Conservation (phyloP, 2,797 vertebrate species). For the Sebastes minor region DNA sequence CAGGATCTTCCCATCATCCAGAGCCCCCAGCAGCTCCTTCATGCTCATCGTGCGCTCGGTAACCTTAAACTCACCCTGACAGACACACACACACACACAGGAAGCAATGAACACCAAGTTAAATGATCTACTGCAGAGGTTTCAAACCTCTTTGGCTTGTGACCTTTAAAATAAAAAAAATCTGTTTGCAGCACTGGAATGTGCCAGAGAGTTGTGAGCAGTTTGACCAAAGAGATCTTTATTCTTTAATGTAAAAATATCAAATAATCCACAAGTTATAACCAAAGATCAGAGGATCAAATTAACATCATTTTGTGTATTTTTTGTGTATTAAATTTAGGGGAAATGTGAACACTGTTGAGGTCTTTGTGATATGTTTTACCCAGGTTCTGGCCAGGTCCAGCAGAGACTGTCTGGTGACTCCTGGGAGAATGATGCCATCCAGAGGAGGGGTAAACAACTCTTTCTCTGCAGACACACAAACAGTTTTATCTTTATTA, state of each 20-base stretch:
- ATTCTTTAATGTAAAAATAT: not conserved
- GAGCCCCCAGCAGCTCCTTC: constrained; percentile 80
- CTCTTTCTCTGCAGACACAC: constrained; percentile 81
- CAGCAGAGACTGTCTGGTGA: constrained; percentile 89
- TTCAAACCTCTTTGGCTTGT: not conserved
- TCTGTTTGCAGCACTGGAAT: too few species aligned
- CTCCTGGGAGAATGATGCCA: constrained; percentile 90
- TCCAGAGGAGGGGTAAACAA: constrained; percentile 89
- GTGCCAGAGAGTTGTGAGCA: too few species aligned
- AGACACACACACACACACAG: not conserved
- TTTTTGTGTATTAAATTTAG: not conserved
- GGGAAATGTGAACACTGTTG: not conserved
- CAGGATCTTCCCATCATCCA: constrained; percentile 80
- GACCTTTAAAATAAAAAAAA: not conserved
- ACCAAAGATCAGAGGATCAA: not conserved
- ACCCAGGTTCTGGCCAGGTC: constrained; percentile 89
- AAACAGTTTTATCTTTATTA: not conserved
- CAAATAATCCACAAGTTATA: not conserved
- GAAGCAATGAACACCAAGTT: too few species aligned
- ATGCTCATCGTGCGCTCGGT: constrained; percentile 82
- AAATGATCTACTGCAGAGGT: not conserved
- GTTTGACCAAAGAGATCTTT: too few species aligned
- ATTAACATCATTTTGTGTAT: not conserved
- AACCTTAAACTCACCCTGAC: constrained; percentile 88
- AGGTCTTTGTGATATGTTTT: constrained; percentile 21